These are phyloP conservation scores for Coreoperca whiteheadi DNA, from an alignment of 2,113 vertebrate genomes.

Conservation along the genomic window DNA sequence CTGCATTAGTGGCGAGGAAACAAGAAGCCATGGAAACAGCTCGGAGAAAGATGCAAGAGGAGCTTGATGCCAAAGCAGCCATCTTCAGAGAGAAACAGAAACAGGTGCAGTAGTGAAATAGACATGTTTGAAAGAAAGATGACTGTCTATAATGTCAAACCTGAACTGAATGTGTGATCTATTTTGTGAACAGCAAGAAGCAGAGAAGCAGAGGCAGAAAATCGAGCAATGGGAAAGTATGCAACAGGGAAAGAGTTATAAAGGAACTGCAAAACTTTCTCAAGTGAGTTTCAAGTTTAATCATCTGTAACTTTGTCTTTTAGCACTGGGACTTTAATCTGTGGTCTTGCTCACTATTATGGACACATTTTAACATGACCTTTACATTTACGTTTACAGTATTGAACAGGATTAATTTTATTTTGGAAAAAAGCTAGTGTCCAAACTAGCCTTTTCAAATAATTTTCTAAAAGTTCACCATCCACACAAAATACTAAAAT, in stretches of 20 bases:
- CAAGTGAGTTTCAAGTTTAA: constrained; percentile 79
- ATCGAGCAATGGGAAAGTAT: constrained; percentile 94
- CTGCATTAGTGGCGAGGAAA: constrained; percentile 81
- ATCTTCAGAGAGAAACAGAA: constrained; percentile 90
- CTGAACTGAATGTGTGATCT: neutral
- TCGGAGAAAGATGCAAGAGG: constrained; percentile 91
- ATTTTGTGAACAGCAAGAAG: constrained; percentile 86
- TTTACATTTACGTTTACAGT: neutral
- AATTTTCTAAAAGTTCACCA: neutral
- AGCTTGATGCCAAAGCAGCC: constrained; percentile 89
- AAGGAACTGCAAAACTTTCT: constrained; percentile 70
- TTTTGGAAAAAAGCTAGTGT: neutral
- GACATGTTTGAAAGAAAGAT: neutral
- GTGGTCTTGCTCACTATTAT: neutral
- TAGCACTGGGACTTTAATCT: neutral
- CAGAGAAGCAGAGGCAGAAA: constrained; percentile 91
- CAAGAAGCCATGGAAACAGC: constrained; percentile 92
- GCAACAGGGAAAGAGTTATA: constrained; percentile 90
- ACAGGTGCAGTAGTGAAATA: constrained; percentile 78
- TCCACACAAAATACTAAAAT: neutral
- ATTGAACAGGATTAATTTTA: neutral
- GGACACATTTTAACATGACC: neutral
- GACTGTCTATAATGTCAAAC: neutral
- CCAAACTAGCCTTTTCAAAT: neutral
- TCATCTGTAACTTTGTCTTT: neutral